Percentiles rank a stretch among this genome's conserved stretches.
Conservation (phyloP, 2,888 invertebrate species). For the Ceramica pisi region DNA sequence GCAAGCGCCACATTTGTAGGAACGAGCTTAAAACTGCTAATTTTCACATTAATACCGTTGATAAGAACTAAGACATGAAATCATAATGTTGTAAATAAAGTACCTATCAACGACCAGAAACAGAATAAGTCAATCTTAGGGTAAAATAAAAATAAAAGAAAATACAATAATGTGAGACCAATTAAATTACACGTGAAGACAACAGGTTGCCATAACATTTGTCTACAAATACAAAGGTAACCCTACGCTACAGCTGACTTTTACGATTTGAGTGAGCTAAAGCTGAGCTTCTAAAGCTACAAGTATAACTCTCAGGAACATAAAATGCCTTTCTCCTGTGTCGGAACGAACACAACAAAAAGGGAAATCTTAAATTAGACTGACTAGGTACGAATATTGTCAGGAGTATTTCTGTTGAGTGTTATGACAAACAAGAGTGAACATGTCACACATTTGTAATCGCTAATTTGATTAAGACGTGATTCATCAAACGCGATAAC, state of each 20-base stretch:
- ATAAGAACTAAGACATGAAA: no score
- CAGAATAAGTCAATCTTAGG: background rate
- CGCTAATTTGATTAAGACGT: constrained; percentile 58
- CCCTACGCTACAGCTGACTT: background rate
- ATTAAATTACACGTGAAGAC: background rate
- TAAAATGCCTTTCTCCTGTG: constrained; percentile 8
- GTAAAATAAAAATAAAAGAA: background rate
- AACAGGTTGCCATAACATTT: background rate
- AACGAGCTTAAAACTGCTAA: background rate
- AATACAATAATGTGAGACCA: constrained; percentile 6
- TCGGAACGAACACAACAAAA: background rate
- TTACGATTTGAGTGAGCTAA: constrained; percentile 15
- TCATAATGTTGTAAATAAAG: no score
- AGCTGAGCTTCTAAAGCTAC: constrained; percentile 7
- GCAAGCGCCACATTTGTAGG: constrained; percentile 5
- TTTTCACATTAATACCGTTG: no score
- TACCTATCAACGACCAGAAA: background rate
- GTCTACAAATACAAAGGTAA: background rate
- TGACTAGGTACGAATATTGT: background rate
- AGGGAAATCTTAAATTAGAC: constrained; percentile 3
- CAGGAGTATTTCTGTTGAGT: constrained; percentile 12
- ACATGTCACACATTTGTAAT: constrained; percentile 39
- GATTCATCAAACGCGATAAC: constrained; percentile 54
- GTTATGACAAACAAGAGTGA: constrained; percentile 29
- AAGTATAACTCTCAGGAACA: background rate